These are phyloP conservation scores for Steinernema scapterisci DNA, from an alignment of 2,888 invertebrate genomes.

Conservation along the genomic window DNA sequence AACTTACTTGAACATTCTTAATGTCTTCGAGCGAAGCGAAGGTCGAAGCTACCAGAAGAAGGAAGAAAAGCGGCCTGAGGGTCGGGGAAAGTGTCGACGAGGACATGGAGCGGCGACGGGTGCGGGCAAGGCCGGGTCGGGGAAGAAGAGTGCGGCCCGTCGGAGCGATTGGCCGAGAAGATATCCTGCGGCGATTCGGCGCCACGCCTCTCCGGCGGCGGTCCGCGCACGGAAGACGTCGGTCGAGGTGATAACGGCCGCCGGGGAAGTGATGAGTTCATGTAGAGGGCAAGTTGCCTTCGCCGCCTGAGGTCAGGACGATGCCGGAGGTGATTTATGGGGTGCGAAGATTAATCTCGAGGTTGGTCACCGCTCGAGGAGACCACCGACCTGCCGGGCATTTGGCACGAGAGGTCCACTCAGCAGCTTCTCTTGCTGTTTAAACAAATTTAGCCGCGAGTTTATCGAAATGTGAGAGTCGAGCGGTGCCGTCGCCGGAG, in stretches of 20 bases:
- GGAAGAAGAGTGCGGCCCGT: slow-evolving; percentile 26
- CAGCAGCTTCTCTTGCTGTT: background rate
- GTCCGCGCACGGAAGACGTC: background rate
- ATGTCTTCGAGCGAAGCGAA: slow-evolving; percentile 15
- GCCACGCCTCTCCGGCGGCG: background rate
- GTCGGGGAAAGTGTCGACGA: slow-evolving; percentile 2
- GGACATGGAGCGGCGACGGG: background rate
- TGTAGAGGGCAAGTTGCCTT: background rate
- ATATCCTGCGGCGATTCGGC: background rate
- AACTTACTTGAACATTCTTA: slow-evolving; percentile 18
- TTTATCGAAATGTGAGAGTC: too few relatives aligned
- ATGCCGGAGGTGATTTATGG: background rate
- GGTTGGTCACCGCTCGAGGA: too few relatives aligned
- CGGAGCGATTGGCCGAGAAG: background rate
- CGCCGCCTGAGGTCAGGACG: background rate
- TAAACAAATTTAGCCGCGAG: background rate
- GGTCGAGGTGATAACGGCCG: slow-evolving; percentile 9
- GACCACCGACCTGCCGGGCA: too few relatives aligned
- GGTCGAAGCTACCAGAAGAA: background rate
- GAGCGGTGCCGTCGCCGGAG: too few relatives aligned
- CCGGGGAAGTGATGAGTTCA: slow-evolving; percentile 2
- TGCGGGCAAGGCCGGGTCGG: slow-evolving; percentile 5
- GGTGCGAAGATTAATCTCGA: background rate
- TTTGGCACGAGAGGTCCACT: too few relatives aligned
- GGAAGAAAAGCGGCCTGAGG: background rate